Base-by-base conservation (phyloP, 2,797 vertebrate genomes). In the Monodelphis domestica region DNA sequence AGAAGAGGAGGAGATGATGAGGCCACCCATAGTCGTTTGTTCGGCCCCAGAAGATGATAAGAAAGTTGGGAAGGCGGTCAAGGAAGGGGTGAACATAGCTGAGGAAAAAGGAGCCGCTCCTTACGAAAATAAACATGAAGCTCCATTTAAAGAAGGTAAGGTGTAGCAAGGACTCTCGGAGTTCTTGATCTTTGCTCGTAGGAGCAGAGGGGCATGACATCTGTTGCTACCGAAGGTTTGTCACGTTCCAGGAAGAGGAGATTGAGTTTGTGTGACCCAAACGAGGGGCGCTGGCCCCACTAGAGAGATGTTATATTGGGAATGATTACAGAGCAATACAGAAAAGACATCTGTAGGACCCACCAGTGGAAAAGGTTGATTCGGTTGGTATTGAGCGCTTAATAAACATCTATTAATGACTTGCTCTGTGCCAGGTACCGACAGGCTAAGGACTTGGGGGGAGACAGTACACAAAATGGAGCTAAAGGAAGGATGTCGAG, bases 141-240 rank as follows among this genome's bases (percentile, higher is more conserved):
- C 94, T 88, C 29, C n/a, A 2, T 0, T 78, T 50, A 94, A 96
- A 95, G 96, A 97, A 0, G 98, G 98, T 98, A 98, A 26, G 5
- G 87, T 55, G 57, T 84, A 57, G 0, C 11, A 55, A 11, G 38
- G 38, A 38, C 24, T 45, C 12, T 10, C 24, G 45, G 21, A 3
- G 2, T 53, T 15, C 26, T 15, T 12, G 29, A 15, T 28, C 50
- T 53, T 30, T 30, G 87, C 17, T 29, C 17, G 15, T 29, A 29
- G 30, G 14, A 6, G 21, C 28, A 53, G 52, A n/a, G n/a, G n/a
- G n/a, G n/a, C n/a, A n/a, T 12, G 10, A 50, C 50, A 21, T 6
- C 2, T 10, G 5, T n/a, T 38, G n/a, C 15, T n/a, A 14, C 21
- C 15, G 14, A 17, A 63, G 12, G 33, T n/a, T 59, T 9, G 15